Conservation (phyloP, 2,888 invertebrate species). For the Ichneumon xanthorius region DNA sequence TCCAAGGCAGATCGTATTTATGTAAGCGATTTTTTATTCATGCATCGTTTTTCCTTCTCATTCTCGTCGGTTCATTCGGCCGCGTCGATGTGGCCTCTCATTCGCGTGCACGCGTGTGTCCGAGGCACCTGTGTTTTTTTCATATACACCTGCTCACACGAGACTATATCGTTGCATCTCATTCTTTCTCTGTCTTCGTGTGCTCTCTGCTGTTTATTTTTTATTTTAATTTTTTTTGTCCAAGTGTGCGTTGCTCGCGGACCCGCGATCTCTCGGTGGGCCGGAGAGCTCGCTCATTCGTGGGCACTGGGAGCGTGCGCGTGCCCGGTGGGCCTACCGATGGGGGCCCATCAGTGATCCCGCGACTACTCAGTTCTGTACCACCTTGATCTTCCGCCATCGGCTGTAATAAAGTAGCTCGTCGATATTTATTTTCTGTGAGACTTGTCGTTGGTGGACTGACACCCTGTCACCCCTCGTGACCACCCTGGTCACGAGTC, state of each 20-base stretch:
- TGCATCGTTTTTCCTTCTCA: slow-evolving; percentile 69
- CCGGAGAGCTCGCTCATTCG: slow-evolving; percentile 42
- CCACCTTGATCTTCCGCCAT: slow-evolving; percentile 37
- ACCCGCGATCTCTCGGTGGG: slow-evolving; percentile 53
- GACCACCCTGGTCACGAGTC: neutral
- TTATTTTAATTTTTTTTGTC: slow-evolving; percentile 37
- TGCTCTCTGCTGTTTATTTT: slow-evolving; percentile 23
- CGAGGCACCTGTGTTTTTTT: slow-evolving; percentile 77
- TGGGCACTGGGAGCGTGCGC: slow-evolving; percentile 61
- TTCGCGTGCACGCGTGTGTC: slow-evolving; percentile 69
- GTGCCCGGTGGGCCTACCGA: slow-evolving; percentile 66
- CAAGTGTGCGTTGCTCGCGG: slow-evolving; percentile 50
- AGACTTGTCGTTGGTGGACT: neutral
- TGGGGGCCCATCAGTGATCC: slow-evolving; percentile 36
- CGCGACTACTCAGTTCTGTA: slow-evolving; percentile 34
- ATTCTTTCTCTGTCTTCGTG: slow-evolving; percentile 30
- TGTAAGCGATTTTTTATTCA: slow-evolving; percentile 78
- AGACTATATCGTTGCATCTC: slow-evolving; percentile 61
- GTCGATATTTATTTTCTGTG: neutral
- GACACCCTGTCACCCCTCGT: no score
- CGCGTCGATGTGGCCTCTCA: slow-evolving; percentile 61
- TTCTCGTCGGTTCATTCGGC: slow-evolving; percentile 64
- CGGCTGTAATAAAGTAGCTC: slow-evolving; percentile 5
- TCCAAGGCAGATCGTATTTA: slow-evolving; percentile 74
- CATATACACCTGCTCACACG: slow-evolving; percentile 78